Evolutionary conservation across 2,888 invertebrate genomes (phyloP).

Genomic region (Volucella inflata): DNA sequence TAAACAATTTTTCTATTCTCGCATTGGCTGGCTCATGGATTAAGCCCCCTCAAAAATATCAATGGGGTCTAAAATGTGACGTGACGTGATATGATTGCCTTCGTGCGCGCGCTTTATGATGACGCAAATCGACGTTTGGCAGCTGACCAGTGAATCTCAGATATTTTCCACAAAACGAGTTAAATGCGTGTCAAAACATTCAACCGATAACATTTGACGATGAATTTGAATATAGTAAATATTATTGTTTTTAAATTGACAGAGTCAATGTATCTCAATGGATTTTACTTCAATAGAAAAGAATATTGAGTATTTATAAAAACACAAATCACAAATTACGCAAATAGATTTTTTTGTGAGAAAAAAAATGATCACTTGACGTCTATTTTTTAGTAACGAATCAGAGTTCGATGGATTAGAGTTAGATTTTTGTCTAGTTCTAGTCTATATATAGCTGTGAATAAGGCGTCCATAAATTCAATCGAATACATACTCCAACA

Average conservation of each 20-base stretch:
- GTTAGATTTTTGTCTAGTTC: too few species aligned
- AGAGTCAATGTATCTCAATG: not conserved
- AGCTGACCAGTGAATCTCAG: conserved; percentile 28
- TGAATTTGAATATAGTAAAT: conserved; percentile 16
- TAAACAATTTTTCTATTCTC: conserved; percentile 43
- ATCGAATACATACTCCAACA: too few species aligned
- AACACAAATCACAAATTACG: too few species aligned
- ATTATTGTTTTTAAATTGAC: conserved; percentile 28
- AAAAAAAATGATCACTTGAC: too few species aligned
- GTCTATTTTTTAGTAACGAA: too few species aligned
- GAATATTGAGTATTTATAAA: too few species aligned
- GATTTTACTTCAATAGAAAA: not conserved
- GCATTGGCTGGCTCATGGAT: conserved; percentile 59
- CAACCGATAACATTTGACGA: not conserved
- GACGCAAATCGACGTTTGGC: conserved; percentile 66
- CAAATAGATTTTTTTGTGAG: too few species aligned
- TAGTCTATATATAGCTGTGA: too few species aligned
- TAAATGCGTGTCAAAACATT: conserved; percentile 37
- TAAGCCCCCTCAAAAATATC: conserved; percentile 41
- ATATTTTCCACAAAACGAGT: not conserved
- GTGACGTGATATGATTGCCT: conserved; percentile 34
- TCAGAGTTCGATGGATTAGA: too few species aligned
- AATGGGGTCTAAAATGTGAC: not conserved
- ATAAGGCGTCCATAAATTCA: too few species aligned
- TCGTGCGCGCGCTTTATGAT: conserved; percentile 14